Conservation (phyloP, 2,113 vertebrate genomes). For the Hippocampus zosterae region DNA sequence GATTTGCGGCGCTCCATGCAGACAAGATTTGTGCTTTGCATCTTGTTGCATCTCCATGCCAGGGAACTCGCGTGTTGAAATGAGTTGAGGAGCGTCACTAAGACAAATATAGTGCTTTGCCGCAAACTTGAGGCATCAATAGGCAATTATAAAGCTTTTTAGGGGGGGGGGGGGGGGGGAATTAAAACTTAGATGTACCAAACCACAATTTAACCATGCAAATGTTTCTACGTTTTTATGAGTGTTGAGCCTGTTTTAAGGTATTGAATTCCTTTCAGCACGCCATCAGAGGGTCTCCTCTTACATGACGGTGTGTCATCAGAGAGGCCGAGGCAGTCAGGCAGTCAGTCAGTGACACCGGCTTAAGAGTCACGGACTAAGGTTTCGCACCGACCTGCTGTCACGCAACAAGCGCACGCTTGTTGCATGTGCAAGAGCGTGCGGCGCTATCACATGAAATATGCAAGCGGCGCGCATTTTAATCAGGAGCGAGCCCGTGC, state of each 20-base stretch:
- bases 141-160: too few species aligned
- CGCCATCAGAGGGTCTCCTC: slow-evolving; percentile 13
- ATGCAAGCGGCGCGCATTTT: slow-evolving; percentile 49
- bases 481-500: slow-evolving; percentile 22
- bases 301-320: neutral
- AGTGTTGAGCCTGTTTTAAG: neutral
- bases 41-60: too few species aligned
- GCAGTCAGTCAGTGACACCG: slow-evolving; percentile 23
- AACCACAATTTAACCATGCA: neutral
- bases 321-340: neutral
- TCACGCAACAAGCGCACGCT: slow-evolving; percentile 53
- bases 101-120: neutral
- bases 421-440: slow-evolving; percentile 59
- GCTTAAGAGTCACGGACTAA: slow-evolving; percentile 37
- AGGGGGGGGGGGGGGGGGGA: too few species aligned
- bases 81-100: neutral
- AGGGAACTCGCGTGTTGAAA: too few species aligned
- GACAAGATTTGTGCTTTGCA: too few species aligned
- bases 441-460: slow-evolving; percentile 49
- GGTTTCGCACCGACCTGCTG: slow-evolving; percentile 64
- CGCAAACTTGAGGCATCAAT: neutral
- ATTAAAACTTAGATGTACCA: too few species aligned
- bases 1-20: too few species aligned
- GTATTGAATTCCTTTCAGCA: slow-evolving; percentile 1
- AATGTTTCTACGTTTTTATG: neutral